These are phyloP conservation scores for Drosophila testacea DNA, from an alignment of 2,888 invertebrate genomes.

Conservation along the genomic window DNA sequence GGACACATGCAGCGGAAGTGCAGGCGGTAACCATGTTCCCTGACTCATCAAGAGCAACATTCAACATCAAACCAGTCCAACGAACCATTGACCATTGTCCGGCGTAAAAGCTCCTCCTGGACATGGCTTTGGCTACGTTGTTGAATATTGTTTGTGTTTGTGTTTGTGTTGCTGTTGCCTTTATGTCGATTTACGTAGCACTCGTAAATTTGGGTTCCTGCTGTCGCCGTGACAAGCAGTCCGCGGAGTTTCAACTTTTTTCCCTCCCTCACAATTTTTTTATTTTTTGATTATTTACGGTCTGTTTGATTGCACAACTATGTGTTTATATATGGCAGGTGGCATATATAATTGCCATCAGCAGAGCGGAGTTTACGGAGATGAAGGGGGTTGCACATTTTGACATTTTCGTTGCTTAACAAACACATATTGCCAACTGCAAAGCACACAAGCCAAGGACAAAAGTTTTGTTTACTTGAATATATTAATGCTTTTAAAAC, in stretches of 20 bases:
- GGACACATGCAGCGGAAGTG: conserved; percentile 69
- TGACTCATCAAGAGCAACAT: conserved; percentile 17
- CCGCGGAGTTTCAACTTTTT: conserved; percentile 36
- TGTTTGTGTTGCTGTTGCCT: conserved; percentile 1
- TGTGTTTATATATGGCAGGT: conserved; percentile 56
- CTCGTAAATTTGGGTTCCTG: conserved; percentile 47
- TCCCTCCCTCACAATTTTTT: conserved; percentile 9
- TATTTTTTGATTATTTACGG: conserved; percentile 53
- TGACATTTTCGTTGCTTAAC: conserved; percentile 15
- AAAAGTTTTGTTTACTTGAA: too few relatives aligned
- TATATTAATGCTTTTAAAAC: too few relatives aligned
- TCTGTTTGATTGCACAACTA: conserved; percentile 70
- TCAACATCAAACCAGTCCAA: conserved; percentile 12
- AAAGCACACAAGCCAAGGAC: conserved; percentile 39
- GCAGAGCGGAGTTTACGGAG: conserved; percentile 1
- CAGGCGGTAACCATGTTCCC: conserved; percentile 42
- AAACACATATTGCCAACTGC: conserved; percentile 19
- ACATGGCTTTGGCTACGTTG: background rate
- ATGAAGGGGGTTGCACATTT: conserved; percentile 8
- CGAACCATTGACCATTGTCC: conserved; percentile 47
- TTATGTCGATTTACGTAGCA: conserved; percentile 29
- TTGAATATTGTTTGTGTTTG: conserved; percentile 5
- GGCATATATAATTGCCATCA: conserved; percentile 61
- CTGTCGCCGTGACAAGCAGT: conserved; percentile 28
- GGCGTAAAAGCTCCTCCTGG: background rate